Evolutionary conservation across 2,113 vertebrate species (phyloP).

Genomic region (Serilophus lunatus): DNA sequence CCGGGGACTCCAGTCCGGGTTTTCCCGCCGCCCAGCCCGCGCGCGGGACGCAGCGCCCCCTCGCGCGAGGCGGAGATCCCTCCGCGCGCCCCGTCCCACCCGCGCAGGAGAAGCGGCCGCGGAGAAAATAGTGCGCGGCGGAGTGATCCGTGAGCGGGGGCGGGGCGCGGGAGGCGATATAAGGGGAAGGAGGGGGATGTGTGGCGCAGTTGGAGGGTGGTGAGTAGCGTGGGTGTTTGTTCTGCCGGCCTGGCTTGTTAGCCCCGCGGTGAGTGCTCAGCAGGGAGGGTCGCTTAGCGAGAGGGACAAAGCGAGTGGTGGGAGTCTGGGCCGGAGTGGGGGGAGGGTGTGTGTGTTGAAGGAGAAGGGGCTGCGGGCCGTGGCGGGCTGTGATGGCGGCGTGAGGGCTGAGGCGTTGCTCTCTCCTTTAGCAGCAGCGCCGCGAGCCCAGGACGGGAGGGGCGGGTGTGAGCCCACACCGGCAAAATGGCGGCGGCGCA

Average conservation of each 20-base stretch:
- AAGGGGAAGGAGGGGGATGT: neutral
- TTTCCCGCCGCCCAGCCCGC: neutral
- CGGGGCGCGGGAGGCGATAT: neutral
- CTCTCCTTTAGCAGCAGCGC: accelerated
- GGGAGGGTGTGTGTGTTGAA: accelerated
- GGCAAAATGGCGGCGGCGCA: neutral
- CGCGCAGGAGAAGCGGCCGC: accelerated
- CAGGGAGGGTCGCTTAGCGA: accelerated
- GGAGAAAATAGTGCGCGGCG: conserved; percentile 8
- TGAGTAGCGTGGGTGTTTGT: accelerated
- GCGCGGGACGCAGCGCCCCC: accelerated
- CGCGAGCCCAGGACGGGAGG: too few species aligned
- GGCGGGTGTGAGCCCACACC: accelerated
- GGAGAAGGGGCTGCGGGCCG: accelerated
- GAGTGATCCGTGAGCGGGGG: neutral
- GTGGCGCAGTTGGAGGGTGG: neutral
- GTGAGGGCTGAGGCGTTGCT: neutral
- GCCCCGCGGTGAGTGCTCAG: neutral
- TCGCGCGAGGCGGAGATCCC: accelerated
- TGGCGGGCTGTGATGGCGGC: neutral
- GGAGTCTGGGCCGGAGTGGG: neutral
- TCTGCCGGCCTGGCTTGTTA: accelerated
- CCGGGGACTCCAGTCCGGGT: accelerated
- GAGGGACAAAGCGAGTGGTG: accelerated
- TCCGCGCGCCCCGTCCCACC: neutral